Evolutionary conservation across 1,140 invertebrate genomes (phyloP).

Genomic region (Polyergus mexicanus): DNA sequence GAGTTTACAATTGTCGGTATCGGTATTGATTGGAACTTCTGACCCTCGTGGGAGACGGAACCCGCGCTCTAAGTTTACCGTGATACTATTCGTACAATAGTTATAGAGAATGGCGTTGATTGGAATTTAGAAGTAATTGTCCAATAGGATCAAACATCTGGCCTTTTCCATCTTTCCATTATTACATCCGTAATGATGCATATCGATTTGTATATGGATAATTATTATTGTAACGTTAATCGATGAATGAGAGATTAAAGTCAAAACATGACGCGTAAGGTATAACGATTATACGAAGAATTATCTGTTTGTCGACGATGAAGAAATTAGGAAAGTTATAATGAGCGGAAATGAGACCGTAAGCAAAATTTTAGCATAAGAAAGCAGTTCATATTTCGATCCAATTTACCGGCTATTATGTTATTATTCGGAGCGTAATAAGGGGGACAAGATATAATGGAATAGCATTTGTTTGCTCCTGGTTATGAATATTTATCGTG

Average conservation of each 20-base stretch:
- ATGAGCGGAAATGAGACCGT: not conserved
- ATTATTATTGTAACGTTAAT: conserved; percentile 3
- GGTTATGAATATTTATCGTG: not conserved
- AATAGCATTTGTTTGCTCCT: not conserved
- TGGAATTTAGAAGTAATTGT: conserved; percentile 44
- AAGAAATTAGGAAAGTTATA: not conserved
- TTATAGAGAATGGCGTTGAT: conserved; percentile 33
- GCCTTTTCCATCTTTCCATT: not conserved
- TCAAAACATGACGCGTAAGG: not conserved
- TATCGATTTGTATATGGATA: not conserved
- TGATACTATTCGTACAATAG: conserved; percentile 54
- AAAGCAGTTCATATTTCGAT: not conserved
- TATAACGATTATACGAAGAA: not conserved
- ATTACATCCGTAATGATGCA: not conserved
- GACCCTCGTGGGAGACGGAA: conserved; percentile 34
- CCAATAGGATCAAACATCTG: not conserved
- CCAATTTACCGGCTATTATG: conserved; percentile 12
- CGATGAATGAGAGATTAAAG: not conserved
- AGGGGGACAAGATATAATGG: not conserved
- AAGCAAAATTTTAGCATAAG: conserved; percentile 2
- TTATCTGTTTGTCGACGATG: not conserved
- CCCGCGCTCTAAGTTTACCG: conserved; percentile 35
- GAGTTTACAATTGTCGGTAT: conserved; percentile 38
- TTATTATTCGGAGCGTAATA: not conserved
- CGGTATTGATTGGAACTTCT: conserved; percentile 47